Conservation (phyloP, 2,797 vertebrate genomes). For the Coregonus suidteri region DNA sequence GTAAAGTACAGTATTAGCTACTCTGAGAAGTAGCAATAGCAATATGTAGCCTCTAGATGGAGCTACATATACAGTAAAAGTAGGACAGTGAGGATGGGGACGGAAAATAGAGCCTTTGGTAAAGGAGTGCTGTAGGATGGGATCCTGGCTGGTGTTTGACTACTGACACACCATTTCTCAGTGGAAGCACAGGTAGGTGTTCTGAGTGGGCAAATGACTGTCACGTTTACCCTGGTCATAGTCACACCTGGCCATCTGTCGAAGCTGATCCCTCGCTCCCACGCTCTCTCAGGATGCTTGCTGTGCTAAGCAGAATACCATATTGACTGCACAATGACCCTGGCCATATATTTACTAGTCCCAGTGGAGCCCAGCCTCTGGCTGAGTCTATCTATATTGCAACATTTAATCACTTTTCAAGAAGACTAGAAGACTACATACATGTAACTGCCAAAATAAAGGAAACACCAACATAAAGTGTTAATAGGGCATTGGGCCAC, state of each 20-base stretch:
- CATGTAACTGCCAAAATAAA: too few relatives aligned
- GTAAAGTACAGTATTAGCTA: background rate
- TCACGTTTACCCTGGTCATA: background rate
- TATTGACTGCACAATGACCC: background rate
- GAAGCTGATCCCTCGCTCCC: background rate
- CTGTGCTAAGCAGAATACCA: background rate
- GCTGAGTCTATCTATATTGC: background rate
- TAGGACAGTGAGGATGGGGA: background rate
- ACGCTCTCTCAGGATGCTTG: background rate
- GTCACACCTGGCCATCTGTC: background rate
- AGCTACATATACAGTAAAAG: background rate
- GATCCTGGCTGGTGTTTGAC: background rate
- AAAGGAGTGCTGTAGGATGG: background rate
- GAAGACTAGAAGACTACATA: background rate
- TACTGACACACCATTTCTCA: background rate
- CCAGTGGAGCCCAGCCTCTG: background rate
- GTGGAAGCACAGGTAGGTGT: background rate
- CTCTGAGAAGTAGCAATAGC: slow-evolving; percentile 3
- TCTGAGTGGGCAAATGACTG: background rate
- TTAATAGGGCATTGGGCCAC: too few relatives aligned
- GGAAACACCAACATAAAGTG: too few relatives aligned
- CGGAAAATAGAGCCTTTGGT: background rate
- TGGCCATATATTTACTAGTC: background rate
- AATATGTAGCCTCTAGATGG: slow-evolving; percentile 32
- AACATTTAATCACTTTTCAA: background rate